Conservation (phyloP, 2,888 invertebrate genomes). For the Conomelus anceps region DNA sequence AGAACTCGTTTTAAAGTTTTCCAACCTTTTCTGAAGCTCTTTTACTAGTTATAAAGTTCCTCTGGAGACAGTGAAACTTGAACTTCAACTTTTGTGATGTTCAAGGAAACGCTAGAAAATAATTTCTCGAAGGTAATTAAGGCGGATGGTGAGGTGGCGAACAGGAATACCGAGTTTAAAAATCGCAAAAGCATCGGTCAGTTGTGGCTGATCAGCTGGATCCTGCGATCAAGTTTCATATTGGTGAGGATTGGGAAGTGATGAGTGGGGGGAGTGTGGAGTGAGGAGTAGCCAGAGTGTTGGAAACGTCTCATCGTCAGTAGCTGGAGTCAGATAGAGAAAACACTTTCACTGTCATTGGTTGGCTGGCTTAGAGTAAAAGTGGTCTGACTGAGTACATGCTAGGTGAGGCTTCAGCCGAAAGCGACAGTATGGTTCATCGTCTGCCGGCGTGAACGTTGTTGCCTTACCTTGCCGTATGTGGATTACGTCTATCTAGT, state of each 20-base stretch:
- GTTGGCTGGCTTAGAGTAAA: background rate
- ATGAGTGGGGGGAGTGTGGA: too few species aligned
- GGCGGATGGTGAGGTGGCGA: background rate
- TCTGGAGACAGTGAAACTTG: background rate
- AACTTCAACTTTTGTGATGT: background rate
- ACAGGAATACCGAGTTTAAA: background rate
- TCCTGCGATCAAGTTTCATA: too few species aligned
- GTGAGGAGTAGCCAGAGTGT: background rate
- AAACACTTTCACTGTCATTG: background rate
- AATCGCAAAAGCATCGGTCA: background rate
- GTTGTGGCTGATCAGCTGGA: too few species aligned
- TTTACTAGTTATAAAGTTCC: too few species aligned
- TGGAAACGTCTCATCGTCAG: background rate
- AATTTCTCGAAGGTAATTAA: background rate
- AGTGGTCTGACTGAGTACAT: background rate
- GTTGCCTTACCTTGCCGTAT: background rate
- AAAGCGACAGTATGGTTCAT: background rate
- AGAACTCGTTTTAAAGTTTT: too few species aligned
- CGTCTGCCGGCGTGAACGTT: background rate
- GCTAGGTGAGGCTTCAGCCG: background rate
- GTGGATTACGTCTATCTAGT: background rate
- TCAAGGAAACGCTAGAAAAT: background rate
- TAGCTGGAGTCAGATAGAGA: background rate
- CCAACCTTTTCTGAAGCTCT: background rate
- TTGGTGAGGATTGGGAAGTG: too few species aligned